Conservation (phyloP, 2,888 invertebrate genomes). For the Blomia tropicalis region DNA sequence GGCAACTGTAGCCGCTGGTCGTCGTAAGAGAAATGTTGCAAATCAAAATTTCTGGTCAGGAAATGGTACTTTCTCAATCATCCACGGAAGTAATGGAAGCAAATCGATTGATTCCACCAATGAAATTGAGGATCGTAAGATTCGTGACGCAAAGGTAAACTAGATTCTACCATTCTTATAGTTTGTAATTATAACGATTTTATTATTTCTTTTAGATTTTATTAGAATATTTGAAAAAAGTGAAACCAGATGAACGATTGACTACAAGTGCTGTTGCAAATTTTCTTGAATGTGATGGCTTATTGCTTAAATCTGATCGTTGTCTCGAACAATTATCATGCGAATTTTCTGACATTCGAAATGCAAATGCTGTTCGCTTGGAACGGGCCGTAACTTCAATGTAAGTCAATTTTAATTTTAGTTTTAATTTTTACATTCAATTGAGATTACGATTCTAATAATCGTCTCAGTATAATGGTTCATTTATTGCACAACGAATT, state of each 20-base stretch:
- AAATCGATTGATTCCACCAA: conserved; percentile 13
- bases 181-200: background rate
- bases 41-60: background rate
- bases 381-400: conserved; percentile 30
- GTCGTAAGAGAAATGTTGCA: conserved; percentile 11
- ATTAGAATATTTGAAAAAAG: conserved; percentile 25
- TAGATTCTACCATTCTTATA: background rate
- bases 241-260: conserved; percentile 28
- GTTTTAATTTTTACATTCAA: background rate
- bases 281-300: conserved; percentile 30
- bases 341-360: conserved; percentile 29
- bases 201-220: conserved; percentile 20
- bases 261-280: conserved; percentile 30
- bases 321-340: conserved; percentile 31
- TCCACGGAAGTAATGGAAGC: background rate
- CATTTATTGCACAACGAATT: conserved; percentile 30
- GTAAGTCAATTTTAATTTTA: conserved; percentile 24
- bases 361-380: conserved; percentile 26
- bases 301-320: conserved; percentile 28
- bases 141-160: background rate
- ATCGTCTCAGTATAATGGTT: conserved; percentile 27
- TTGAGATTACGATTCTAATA: too few species aligned
- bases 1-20: conserved; percentile 24
- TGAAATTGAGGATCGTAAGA: background rate
- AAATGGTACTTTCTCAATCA: background rate